Conservation (phyloP, 2,888 invertebrate genomes). For the Mesorhabditis spiculigera region DNA sequence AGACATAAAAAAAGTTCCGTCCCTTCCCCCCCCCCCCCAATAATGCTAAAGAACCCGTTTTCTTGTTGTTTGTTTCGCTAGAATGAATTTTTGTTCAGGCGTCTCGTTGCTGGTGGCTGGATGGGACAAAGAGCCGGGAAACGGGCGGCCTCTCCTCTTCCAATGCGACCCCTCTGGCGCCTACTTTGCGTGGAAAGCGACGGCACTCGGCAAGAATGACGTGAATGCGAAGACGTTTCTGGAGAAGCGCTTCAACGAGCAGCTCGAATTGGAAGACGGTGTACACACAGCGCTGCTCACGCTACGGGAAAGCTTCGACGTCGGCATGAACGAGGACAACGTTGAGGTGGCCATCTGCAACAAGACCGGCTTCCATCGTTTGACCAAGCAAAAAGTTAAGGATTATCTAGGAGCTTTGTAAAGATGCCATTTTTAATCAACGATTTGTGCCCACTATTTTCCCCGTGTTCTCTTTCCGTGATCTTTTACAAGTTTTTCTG, state of each 20-base stretch:
- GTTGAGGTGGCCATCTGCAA: constrained; percentile 85
- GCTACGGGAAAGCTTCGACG: constrained; percentile 95
- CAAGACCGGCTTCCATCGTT: constrained; percentile 75
- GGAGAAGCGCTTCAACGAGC: constrained; percentile 94
- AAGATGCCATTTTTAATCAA: constrained; percentile 1
- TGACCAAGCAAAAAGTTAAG: constrained; percentile 87
- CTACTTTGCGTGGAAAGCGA: constrained; percentile 99
- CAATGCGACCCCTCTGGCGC: constrained; percentile 75
- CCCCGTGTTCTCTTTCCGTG: too few species aligned
- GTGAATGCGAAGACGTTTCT: constrained; percentile 97
- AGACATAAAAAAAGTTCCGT: too few species aligned
- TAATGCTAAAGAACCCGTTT: too few species aligned
- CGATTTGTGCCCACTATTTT: too few species aligned
- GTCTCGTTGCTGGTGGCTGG: constrained; percentile 94
- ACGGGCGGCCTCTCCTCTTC: constrained; percentile 80
- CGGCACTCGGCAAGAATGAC: constrained; percentile 97
- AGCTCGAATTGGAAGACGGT: constrained; percentile 94
- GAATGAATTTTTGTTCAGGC: constrained; percentile 58
- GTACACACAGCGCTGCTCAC: constrained; percentile 95
- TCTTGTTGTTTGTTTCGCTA: too few species aligned
- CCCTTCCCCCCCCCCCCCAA: too few species aligned
- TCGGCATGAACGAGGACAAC: constrained; percentile 98
- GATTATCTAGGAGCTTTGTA: constrained; percentile 87
- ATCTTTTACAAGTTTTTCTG: too few species aligned
- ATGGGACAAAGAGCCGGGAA: constrained; percentile 76